Percentiles rank a stretch among this genome's conserved stretches.
These are phyloP conservation scores for Pseudococcus viburni DNA, from an alignment of 2,888 invertebrate genomes.

Conservation along the genomic window DNA sequence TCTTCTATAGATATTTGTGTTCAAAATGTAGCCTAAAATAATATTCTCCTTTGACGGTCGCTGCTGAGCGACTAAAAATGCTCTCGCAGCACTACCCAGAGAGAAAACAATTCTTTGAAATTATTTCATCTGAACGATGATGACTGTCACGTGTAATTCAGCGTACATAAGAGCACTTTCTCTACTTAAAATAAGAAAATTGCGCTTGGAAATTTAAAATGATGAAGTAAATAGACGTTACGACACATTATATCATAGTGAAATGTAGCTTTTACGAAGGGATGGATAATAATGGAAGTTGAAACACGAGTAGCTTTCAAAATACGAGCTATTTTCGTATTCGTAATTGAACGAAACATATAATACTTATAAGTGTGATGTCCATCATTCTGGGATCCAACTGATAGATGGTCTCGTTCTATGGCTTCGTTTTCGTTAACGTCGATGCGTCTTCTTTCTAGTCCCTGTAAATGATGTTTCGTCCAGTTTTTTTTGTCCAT, in stretches of 20 bases:
- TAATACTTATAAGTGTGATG: neutral
- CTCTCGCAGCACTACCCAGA: neutral
- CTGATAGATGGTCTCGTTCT: neutral
- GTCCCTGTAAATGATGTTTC: neutral
- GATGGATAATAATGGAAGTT: slow-evolving; percentile 12
- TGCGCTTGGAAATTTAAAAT: too few relatives aligned
- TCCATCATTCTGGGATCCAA: neutral
- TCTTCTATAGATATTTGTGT: slow-evolving; percentile 1
- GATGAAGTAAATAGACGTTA: too few relatives aligned
- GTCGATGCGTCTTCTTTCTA: neutral
- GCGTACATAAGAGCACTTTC: too few relatives aligned
- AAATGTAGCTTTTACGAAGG: neutral
- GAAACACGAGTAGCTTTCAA: neutral
- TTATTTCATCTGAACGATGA: neutral
- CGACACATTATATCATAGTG: neutral
- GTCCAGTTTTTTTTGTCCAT: neutral
- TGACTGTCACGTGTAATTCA: too few relatives aligned
- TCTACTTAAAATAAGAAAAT: too few relatives aligned
- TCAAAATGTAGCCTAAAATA: neutral
- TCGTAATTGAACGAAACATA: neutral
- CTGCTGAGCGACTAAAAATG: neutral
- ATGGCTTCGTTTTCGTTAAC: neutral
- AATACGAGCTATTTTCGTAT: neutral
- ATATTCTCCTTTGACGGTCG: slow-evolving; percentile 22
- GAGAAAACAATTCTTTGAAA: neutral